Conservation (phyloP, 2,113 vertebrate species). For the Chionomys nivalis region DNA sequence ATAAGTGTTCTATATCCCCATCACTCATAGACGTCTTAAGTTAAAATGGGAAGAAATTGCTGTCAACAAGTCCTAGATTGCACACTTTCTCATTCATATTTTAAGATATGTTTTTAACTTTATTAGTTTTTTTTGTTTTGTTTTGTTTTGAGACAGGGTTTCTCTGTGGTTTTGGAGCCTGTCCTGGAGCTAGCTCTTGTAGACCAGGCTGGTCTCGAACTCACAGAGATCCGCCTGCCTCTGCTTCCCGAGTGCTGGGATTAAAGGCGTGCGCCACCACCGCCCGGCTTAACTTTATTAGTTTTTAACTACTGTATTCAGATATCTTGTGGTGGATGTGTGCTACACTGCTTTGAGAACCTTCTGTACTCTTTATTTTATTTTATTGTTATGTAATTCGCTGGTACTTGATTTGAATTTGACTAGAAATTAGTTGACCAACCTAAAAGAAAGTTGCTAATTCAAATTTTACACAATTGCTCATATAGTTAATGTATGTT, state of each 20-base stretch:
- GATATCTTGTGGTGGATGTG: not conserved
- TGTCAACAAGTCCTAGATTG: not conserved
- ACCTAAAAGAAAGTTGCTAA: not conserved
- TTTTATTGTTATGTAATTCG: not conserved
- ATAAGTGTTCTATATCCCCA: not conserved
- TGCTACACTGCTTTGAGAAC: not conserved
- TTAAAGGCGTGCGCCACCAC: too few species aligned
- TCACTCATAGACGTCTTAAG: conserved; percentile 6
- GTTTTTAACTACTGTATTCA: not conserved
- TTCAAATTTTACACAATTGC: not conserved
- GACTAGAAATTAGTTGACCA: not conserved
- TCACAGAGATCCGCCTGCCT: too few species aligned
- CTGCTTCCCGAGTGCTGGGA: too few species aligned
- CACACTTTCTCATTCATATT: not conserved
- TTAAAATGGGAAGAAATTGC: not conserved
- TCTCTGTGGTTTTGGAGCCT: too few species aligned
- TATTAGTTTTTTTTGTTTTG: not conserved
- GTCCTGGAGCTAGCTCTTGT: too few species aligned
- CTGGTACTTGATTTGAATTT: not conserved
- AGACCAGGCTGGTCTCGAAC: too few species aligned
- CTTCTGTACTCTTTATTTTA: not conserved
- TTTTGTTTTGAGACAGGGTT: too few species aligned
- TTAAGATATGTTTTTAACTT: not conserved
- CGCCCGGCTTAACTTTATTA: not conserved
- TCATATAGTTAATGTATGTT: not conserved